Conservation (phyloP, 2,888 invertebrate genomes). For the Entomobrya proxima region DNA sequence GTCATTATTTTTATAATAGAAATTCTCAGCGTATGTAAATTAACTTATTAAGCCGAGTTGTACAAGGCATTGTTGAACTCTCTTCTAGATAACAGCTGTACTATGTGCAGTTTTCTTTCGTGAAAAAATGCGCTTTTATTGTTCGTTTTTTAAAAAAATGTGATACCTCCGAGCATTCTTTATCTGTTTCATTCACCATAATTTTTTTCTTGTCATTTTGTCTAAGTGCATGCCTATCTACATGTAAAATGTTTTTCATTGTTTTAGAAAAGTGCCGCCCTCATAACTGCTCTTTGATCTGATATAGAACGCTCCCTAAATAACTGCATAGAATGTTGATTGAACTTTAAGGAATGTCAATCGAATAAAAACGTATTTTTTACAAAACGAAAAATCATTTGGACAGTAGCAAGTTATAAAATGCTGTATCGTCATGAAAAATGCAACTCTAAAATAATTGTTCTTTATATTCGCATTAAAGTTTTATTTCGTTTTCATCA, state of each 20-base stretch:
- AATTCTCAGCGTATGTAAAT: slow-evolving; percentile 21
- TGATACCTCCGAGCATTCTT: background rate
- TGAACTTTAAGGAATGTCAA: background rate
- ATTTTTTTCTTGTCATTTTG: background rate
- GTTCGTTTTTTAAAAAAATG: background rate
- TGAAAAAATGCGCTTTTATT: background rate
- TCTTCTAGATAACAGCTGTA: slow-evolving; percentile 13
- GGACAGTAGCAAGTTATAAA: too few relatives aligned
- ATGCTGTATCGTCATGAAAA: too few relatives aligned
- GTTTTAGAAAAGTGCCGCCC: slow-evolving; percentile 12
- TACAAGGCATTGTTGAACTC: background rate
- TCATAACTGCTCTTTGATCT: background rate
- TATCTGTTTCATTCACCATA: background rate
- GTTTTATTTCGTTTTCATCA: too few relatives aligned
- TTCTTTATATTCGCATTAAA: too few relatives aligned
- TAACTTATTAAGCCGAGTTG: background rate
- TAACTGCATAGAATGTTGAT: background rate
- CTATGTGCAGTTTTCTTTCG: slow-evolving; percentile 1
- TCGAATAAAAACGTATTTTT: background rate
- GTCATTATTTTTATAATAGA: slow-evolving; percentile 20
- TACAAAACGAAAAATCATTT: too few relatives aligned
- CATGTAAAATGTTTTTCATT: slow-evolving; percentile 17
- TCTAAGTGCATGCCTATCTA: background rate
- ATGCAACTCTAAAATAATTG: too few relatives aligned
- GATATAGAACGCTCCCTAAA: background rate